Conservation (phyloP, 2,888 invertebrate genomes). For the Mesoligia furuncula region DNA sequence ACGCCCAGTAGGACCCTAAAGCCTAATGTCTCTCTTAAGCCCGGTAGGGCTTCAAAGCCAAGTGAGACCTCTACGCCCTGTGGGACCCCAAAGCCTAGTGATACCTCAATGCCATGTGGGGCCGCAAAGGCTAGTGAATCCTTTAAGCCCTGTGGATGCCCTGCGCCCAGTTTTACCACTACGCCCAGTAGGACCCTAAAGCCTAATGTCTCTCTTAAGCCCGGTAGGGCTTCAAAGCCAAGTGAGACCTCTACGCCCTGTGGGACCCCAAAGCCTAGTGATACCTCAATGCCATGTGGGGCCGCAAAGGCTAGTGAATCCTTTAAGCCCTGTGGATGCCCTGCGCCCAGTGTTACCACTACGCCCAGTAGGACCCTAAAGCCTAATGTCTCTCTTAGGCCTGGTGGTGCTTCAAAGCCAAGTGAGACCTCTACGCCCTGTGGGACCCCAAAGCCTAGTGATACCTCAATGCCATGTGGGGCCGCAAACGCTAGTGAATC, state of each 20-base stretch:
- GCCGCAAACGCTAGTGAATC: background rate
- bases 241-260: background rate
- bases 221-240: too few relatives aligned
- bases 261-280: background rate
- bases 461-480: too few relatives aligned
- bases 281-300: too few relatives aligned
- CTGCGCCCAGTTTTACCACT: background rate
- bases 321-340: background rate
- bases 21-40: background rate
- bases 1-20: background rate
- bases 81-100: background rate
- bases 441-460: background rate
- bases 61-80: background rate
- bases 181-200: background rate
- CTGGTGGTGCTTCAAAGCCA: background rate
- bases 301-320: too few relatives aligned
- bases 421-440: background rate
- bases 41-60: too few relatives aligned
- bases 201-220: background rate
- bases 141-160: background rate
- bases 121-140: background rate
- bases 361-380: background rate
- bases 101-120: background rate
- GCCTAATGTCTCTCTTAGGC: background rate
- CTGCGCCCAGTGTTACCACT: background rate